A percentile compares a stretch with the other conserved stretches of the same genome.
These are phyloP conservation scores for Oncorhynchus nerka DNA, from an alignment of 2,113 vertebrate genomes.

Conservation along the genomic window DNA sequence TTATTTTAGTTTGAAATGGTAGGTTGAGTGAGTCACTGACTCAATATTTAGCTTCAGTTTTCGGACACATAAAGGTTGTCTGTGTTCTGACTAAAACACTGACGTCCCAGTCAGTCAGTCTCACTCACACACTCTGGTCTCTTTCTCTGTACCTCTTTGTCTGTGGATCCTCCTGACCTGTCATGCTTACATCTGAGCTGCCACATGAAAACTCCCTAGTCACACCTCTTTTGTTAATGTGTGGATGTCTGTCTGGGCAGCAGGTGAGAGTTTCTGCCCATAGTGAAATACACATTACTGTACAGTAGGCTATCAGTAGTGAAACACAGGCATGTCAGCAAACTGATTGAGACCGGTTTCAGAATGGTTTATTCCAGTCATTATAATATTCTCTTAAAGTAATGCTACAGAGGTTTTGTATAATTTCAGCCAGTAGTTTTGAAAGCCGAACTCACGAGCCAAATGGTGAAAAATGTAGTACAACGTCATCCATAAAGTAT, in stretches of 20 bases:
- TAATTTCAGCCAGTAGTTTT: too few species aligned
- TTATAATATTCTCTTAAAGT: neutral
- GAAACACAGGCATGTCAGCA: neutral
- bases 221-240: conserved; percentile 28
- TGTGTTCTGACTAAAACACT: too few species aligned
- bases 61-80: neutral
- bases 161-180: neutral
- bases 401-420: too few species aligned
- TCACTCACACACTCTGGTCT: neutral
- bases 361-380: neutral
- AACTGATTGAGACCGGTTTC: neutral
- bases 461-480: too few species aligned
- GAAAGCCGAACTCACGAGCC: too few species aligned
- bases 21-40: neutral
- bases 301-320: neutral
- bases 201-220: neutral
- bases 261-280: conserved; percentile 10
- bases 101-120: too few species aligned
- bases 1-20: neutral
- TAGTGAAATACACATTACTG: neutral
- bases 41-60: neutral
- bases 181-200: neutral
- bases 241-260: conserved; percentile 26
- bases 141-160: neutral
- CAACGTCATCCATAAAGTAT: too few species aligned